Evolutionary conservation across 2,797 vertebrate genomes (phyloP), one percentile per base, ranked within the genome.

Genomic region (Pelochelys cantorii): DNA sequence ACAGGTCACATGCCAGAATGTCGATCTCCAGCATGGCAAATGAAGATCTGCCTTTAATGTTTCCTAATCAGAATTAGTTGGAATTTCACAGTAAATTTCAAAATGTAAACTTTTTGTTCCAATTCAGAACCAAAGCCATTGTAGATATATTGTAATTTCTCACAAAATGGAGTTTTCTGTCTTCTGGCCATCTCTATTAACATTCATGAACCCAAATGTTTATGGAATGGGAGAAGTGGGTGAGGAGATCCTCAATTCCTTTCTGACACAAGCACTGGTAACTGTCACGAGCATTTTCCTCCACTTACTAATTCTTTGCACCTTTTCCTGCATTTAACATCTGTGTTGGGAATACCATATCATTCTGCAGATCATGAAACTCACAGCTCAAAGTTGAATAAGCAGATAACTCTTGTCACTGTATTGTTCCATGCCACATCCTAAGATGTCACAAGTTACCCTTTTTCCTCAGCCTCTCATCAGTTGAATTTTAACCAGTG

Each of bases 401-500:
- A 86, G 31, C 4, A 0, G 2, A 2, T 80, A 90, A 92, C 77
- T 91, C 11, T 37, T 29, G 17, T 4, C 10, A 11, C 34, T 7
- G 29, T 79, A 34, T 52, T 81, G 88, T 87, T 87, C 90, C 31
- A 48, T 65, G 27, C 71, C 65, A 84, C 31, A 65, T 65, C 62
- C 17, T 65, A 86, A 56, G 13, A 79, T 22, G 83, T 90, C 18
- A 84, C 25, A 93, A 59, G 94, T 83, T 82, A 84, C 60, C 9
- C 87, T 22, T 4, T 91, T 91, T 90, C 84, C 31, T 17, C 6
- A 53, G 6, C 75, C 22, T 55, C 87, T 60, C 81, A 90, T 65
- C 90, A 91, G 59, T 15, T 87, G 7, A 77, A 78, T 88, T 93
- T 87, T 89, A 90, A 79, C 55, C 59, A 90, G 14, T 52, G 86